Evolutionary conservation across 1,140 invertebrate species (phyloP).

Genomic region (Ips typographus): DNA sequence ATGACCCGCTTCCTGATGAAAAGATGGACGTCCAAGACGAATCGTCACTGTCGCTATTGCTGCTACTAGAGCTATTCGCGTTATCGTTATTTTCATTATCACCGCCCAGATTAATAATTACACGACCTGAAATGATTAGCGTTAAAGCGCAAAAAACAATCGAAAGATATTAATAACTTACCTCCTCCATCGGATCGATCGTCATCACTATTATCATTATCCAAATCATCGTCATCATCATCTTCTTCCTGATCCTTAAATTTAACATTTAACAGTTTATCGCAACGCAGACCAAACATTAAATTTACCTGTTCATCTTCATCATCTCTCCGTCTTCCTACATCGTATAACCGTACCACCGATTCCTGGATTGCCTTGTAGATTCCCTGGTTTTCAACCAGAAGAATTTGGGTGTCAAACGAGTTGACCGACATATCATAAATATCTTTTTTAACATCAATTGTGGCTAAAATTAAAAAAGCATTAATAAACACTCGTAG

Average conservation of each 20-base stretch:
- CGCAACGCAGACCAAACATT: background rate
- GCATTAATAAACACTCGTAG: background rate
- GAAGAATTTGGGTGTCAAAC: conserved; percentile 76
- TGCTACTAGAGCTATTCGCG: conserved; percentile 41
- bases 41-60: conserved; percentile 41
- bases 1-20: conserved; percentile 29
- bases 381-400: conserved; percentile 76
- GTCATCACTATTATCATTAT: conserved; percentile 58
- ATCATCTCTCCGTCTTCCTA: conserved; percentile 69
- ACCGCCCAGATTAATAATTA: conserved; percentile 36
- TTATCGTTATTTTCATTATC: conserved; percentile 54
- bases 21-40: conserved; percentile 31
- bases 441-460: conserved; percentile 61
- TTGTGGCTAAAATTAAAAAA: conserved; percentile 43
- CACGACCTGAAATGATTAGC: conserved; percentile 28
- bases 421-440: conserved; percentile 73
- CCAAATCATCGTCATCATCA: conserved; percentile 63
- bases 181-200: conserved; percentile 58
- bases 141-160: background rate
- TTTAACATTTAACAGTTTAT: conserved; percentile 9
- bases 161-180: conserved; percentile 22
- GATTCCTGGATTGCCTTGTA: conserved; percentile 79
- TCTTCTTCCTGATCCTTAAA: conserved; percentile 68
- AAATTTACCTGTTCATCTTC: conserved; percentile 66
- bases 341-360: conserved; percentile 80